Evolutionary conservation across 2,888 invertebrate species (phyloP).

Genomic region (Cheilosia grossa): DNA sequence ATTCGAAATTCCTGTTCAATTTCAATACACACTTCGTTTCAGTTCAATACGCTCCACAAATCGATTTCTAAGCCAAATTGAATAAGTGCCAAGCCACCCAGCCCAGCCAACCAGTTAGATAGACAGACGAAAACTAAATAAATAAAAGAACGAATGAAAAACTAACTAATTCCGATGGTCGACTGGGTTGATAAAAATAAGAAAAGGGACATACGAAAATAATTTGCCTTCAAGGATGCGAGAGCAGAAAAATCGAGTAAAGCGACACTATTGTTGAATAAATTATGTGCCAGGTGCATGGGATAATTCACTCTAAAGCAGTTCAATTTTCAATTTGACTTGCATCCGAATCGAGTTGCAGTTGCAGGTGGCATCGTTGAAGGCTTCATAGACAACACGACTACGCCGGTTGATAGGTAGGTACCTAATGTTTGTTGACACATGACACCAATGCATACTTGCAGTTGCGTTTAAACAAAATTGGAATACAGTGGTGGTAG

Average conservation of each 20-base stretch:
- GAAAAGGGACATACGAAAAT: slow-evolving; percentile 5
- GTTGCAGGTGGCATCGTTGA: not conserved
- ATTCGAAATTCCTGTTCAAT: slow-evolving; percentile 61
- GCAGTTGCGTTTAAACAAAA: not conserved
- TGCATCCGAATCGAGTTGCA: slow-evolving; percentile 23
- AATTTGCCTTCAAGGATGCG: slow-evolving; percentile 42
- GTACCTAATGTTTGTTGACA: slow-evolving; percentile 5
- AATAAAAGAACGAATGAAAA: slow-evolving; percentile 56
- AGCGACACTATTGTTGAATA: slow-evolving; percentile 64
- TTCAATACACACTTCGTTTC: slow-evolving; percentile 67
- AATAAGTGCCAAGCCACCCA: slow-evolving; percentile 40
- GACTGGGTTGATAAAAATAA: slow-evolving; percentile 14
- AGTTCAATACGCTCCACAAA: slow-evolving; percentile 66
- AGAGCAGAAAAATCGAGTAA: slow-evolving; percentile 33
- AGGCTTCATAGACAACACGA: slow-evolving; percentile 7
- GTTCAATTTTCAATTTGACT: slow-evolving; percentile 62
- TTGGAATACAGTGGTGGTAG: not conserved
- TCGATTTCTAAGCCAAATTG: slow-evolving; percentile 68
- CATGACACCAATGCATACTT: not conserved
- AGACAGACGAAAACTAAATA: slow-evolving; percentile 65
- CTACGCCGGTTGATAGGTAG: not conserved
- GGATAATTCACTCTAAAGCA: slow-evolving; percentile 42
- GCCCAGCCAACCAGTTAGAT: slow-evolving; percentile 30
- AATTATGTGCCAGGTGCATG: slow-evolving; percentile 68
- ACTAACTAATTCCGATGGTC: slow-evolving; percentile 65